Conservation (phyloP, 2,797 vertebrate genomes). For the Coregonus ussuriensis region DNA sequence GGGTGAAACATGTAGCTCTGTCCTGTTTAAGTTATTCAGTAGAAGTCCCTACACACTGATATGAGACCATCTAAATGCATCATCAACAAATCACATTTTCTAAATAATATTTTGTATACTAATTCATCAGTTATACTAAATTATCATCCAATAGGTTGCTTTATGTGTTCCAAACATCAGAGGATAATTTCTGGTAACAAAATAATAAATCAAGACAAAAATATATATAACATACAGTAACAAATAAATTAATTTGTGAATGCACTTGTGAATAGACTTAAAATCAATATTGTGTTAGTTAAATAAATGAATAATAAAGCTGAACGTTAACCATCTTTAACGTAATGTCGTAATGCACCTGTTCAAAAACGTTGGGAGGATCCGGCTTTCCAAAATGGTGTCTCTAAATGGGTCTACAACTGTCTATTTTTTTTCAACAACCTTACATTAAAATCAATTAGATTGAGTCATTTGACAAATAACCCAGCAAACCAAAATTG, state of each 20-base stretch:
- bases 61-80: neutral
- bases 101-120: slow-evolving; percentile 22
- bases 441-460: neutral
- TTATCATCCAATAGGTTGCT: slow-evolving; percentile 13
- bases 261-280: neutral
- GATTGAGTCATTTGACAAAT: neutral
- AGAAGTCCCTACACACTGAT: neutral
- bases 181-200: slow-evolving; percentile 26
- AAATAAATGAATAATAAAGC: no score
- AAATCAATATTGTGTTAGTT: neutral
- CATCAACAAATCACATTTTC: neutral
- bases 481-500: no score
- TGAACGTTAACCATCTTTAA: no score
- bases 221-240: slow-evolving; percentile 33
- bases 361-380: neutral
- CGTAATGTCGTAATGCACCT: neutral
- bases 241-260: neutral
- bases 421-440: neutral
- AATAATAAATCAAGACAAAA: slow-evolving; percentile 58
- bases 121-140: slow-evolving; percentile 48
- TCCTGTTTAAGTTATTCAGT: neutral
- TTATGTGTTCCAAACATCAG: slow-evolving; percentile 65
- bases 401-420: neutral
- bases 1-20: neutral
- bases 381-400: neutral